These are phyloP conservation scores for Episyrphus balteatus DNA, from an alignment of 1,140 invertebrate genomes.

Conservation along the genomic window DNA sequence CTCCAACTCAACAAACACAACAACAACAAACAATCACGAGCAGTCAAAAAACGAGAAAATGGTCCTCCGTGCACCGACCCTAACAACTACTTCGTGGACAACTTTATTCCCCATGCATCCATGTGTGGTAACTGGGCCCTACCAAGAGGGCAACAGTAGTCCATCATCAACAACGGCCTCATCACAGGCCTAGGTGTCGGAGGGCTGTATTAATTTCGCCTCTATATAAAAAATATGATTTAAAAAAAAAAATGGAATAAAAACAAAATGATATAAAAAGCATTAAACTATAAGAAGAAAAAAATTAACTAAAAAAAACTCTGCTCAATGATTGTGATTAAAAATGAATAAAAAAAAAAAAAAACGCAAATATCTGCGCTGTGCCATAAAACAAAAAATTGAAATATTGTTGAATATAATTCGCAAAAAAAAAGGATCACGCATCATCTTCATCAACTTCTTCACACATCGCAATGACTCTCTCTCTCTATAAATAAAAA, in stretches of 20 bases:
- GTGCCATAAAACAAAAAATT: too few species aligned
- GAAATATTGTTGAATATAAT: too few species aligned
- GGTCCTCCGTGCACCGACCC: constrained; percentile 56
- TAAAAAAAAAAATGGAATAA: too few species aligned
- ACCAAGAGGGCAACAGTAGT: constrained; percentile 52
- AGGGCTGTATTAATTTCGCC: background rate
- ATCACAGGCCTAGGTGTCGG: background rate
- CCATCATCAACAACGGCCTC: constrained; percentile 28
- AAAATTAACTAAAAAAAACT: background rate
- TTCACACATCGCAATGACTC: too few species aligned
- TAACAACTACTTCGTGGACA: constrained; percentile 72
- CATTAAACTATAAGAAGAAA: too few species aligned
- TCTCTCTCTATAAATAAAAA: too few species aligned
- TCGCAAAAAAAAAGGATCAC: too few species aligned
- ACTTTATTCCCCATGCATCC: constrained; percentile 74
- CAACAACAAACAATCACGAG: constrained; percentile 5
- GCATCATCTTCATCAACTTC: too few species aligned
- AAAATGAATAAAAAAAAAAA: background rate
- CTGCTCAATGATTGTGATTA: background rate
- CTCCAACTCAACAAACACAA: constrained; percentile 4
- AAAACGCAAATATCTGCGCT: background rate
- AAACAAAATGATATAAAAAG: background rate
- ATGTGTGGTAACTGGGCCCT: constrained; percentile 69
- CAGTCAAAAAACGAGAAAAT: constrained; percentile 39
- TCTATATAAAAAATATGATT: background rate